Conservation (phyloP, 35 echinoderm and acorn worm species). For the Patiria miniata region DNA sequence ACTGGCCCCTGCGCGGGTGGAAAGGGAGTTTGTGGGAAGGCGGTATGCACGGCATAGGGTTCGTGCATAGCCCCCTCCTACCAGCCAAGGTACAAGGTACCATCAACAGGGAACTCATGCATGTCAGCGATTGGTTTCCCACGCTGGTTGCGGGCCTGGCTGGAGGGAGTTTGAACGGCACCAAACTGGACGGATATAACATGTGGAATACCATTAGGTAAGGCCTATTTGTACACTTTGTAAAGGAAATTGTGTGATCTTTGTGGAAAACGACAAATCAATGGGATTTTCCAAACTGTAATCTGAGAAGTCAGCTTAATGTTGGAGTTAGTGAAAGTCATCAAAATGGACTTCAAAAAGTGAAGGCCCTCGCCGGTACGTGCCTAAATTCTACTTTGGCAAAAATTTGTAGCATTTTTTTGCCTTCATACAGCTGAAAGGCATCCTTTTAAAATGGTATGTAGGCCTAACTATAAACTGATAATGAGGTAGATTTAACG, state of each 20-base stretch:
- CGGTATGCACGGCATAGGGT: constrained; percentile 64
- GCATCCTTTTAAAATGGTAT: too few species aligned
- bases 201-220: constrained; percentile 53
- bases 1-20: constrained; percentile 79
- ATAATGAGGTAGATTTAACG: too few species aligned
- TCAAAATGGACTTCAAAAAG: background rate
- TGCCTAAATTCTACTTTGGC: too few species aligned
- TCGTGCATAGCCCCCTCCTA: constrained; percentile 69
- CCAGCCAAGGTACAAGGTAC: constrained; percentile 42
- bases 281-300: too few species aligned
- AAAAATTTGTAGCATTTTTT: too few species aligned
- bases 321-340: background rate
- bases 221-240: too few species aligned
- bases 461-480: too few species aligned
- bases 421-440: too few species aligned
- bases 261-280: too few species aligned
- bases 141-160: constrained; percentile 69
- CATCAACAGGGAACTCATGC: constrained; percentile 54
- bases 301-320: background rate
- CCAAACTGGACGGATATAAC: constrained; percentile 66
- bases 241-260: too few species aligned
- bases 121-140: constrained; percentile 87
- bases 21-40: constrained; percentile 82
- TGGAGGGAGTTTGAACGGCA: constrained; percentile 63
- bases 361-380: too few species aligned